Evolutionary conservation across 2,888 invertebrate genomes (phyloP).

Genomic region (Hirtodrosophila cameraria): DNA sequence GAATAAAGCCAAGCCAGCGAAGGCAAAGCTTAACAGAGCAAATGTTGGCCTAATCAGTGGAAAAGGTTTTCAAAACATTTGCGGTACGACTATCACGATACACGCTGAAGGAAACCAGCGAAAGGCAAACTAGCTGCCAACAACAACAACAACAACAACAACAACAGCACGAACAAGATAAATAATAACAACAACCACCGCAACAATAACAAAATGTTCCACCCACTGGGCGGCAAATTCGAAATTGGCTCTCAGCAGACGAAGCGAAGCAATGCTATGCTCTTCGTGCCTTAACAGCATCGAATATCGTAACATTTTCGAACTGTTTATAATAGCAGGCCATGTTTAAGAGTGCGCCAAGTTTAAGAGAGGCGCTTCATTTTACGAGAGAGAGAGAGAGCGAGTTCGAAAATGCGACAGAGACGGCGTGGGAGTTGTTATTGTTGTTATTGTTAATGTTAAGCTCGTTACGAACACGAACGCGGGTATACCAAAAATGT

Average conservation of each 20-base stretch:
- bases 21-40: slow-evolving; percentile 9
- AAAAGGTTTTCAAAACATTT: slow-evolving; percentile 67
- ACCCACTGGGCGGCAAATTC: slow-evolving; percentile 31
- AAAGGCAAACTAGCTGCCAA: slow-evolving; percentile 8
- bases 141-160: slow-evolving; percentile 23
- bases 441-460: slow-evolving; percentile 30
- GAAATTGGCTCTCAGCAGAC: slow-evolving; percentile 27
- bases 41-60: slow-evolving; percentile 53
- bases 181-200: slow-evolving; percentile 46
- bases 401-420: slow-evolving; percentile 63
- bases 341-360: slow-evolving; percentile 60
- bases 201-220: slow-evolving; percentile 39
- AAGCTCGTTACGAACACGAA: slow-evolving; percentile 58
- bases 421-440: slow-evolving; percentile 30
- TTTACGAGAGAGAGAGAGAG: slow-evolving; percentile 11
- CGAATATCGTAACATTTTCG: slow-evolving; percentile 65
- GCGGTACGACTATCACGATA: slow-evolving; percentile 36
- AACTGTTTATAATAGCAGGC: neutral
- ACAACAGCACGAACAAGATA: slow-evolving; percentile 21
- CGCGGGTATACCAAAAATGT: slow-evolving; percentile 12
- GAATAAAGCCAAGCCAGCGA: too few species aligned
- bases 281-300: slow-evolving; percentile 43
- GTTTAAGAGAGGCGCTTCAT: slow-evolving; percentile 57
- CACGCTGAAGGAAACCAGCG: neutral
- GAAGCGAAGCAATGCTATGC: too few species aligned